Evolutionary conservation across 1,140 invertebrate species (phyloP).

Genomic region (Notospermus geniculatus): DNA sequence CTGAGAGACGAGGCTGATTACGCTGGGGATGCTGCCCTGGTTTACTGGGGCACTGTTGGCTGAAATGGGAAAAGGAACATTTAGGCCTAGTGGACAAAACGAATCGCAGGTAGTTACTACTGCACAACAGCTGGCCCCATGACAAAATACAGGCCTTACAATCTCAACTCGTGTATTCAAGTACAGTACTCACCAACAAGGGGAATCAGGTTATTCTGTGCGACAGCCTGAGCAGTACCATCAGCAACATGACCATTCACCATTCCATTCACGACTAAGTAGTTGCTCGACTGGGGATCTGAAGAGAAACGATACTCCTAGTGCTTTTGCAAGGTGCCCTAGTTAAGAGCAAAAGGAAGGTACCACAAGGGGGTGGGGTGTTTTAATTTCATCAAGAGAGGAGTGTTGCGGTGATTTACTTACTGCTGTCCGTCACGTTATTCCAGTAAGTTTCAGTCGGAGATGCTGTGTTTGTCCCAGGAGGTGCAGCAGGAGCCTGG

Average conservation of each 20-base stretch:
- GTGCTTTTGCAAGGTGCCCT: neutral
- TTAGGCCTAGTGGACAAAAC: conserved; percentile 17
- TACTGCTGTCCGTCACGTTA: conserved; percentile 18
- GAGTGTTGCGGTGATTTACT: too few species aligned
- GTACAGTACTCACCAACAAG: conserved; percentile 27
- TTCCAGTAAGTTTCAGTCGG: conserved; percentile 72
- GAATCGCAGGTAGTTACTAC: too few species aligned
- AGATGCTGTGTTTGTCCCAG: conserved; percentile 82
- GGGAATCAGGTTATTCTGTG: conserved; percentile 49
- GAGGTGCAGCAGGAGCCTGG: conserved; percentile 61
- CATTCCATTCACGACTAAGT: conserved; percentile 28
- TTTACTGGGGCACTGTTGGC: conserved; percentile 48
- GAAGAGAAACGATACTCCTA: too few species aligned
- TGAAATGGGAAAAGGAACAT: conserved; percentile 57
- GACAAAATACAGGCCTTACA: too few species aligned
- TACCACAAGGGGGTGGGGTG: neutral
- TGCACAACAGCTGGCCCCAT: too few species aligned
- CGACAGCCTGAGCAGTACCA: conserved; percentile 34
- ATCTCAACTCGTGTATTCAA: too few species aligned
- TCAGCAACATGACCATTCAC: conserved; percentile 34
- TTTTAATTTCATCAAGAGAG: too few species aligned
- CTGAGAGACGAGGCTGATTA: conserved; percentile 37
- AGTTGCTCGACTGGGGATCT: too few species aligned
- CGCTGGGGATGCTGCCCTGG: conserved; percentile 53
- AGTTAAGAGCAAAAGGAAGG: neutral